phyloP scores from a whole-genome alignment of 2,888 invertebrate species.

The Cryptus armator region DNA sequence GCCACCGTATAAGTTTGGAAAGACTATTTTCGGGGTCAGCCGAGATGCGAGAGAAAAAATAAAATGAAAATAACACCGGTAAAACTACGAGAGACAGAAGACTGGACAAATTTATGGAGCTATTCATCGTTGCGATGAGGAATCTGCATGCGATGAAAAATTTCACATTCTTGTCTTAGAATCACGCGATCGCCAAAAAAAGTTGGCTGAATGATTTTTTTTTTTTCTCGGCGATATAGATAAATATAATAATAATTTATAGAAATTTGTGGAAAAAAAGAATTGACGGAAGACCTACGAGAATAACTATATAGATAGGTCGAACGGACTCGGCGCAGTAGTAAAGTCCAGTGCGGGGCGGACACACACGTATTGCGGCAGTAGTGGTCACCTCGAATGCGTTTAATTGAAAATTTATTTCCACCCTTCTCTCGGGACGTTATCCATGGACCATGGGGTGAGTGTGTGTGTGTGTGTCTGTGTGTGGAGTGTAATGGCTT shows the following conservation, averaged over 20 bases:
- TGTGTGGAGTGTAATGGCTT: conserved; percentile 54
- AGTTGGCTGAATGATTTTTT: not conserved
- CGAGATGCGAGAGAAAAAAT: conserved; percentile 32
- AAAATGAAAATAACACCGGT: not conserved
- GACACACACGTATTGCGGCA: not conserved
- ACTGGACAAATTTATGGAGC: conserved; percentile 7
- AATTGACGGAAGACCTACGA: not conserved
- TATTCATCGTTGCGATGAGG: conserved; percentile 2
- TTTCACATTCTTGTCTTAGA: not conserved
- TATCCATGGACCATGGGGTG: conserved; percentile 29
- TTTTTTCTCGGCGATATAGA: not conserved
- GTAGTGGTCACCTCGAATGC: conserved; percentile 59
- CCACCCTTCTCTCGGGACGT: conserved; percentile 54
- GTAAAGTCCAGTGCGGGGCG: not conserved
- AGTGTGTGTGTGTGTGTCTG: not conserved
- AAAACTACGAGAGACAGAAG: conserved; percentile 2
- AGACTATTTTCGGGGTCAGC: conserved; percentile 36
- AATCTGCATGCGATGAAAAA: conserved; percentile 9
- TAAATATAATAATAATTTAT: not conserved
- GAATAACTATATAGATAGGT: not conserved
- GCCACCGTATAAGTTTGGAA: conserved; percentile 13
- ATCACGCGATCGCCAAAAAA: not conserved
- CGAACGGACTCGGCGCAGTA: not conserved
- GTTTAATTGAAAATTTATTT: conserved; percentile 68
- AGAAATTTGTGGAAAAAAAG: not conserved